These are phyloP conservation scores for Diarsia mendica DNA, from an alignment of 2,888 invertebrate species.

Conservation along the genomic window DNA sequence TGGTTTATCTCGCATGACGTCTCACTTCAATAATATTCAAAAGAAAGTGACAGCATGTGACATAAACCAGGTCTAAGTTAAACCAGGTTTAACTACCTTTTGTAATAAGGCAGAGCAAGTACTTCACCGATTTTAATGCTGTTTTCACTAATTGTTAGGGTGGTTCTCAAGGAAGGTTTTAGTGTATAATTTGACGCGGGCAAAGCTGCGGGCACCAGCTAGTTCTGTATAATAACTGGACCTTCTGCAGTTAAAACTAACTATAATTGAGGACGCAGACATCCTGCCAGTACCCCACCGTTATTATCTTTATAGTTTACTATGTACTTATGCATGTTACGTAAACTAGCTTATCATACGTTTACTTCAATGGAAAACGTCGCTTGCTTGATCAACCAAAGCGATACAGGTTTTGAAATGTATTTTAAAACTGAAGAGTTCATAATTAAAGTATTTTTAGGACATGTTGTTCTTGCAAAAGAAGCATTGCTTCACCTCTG, in stretches of 20 bases:
- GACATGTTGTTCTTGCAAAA: not conserved
- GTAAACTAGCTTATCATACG: constrained; percentile 38
- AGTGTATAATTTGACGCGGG: no score
- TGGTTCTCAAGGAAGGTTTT: no score
- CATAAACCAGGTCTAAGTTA: no score
- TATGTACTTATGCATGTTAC: constrained; percentile 25
- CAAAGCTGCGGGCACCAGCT: no score
- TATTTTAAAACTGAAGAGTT: not conserved
- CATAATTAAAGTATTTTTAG: not conserved
- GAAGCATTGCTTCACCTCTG: not conserved
- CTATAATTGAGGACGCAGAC: constrained; percentile 60
- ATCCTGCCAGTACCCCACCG: constrained; percentile 61
- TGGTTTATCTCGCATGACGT: no score
- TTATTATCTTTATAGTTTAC: constrained; percentile 53
- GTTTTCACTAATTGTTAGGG: no score
- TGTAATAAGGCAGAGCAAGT: no score
- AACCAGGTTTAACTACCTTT: no score
- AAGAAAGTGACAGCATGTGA: no score
- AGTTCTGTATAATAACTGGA: not conserved
- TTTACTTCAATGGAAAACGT: constrained; percentile 18
- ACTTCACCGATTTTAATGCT: no score
- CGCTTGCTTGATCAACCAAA: constrained; percentile 6
- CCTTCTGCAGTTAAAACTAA: constrained; percentile 26
- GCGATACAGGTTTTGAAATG: not conserved
- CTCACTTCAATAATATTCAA: no score